These are phyloP conservation scores for Leptodactylus fallax DNA, from an alignment of 2,797 vertebrate species.

Conservation along the genomic window DNA sequence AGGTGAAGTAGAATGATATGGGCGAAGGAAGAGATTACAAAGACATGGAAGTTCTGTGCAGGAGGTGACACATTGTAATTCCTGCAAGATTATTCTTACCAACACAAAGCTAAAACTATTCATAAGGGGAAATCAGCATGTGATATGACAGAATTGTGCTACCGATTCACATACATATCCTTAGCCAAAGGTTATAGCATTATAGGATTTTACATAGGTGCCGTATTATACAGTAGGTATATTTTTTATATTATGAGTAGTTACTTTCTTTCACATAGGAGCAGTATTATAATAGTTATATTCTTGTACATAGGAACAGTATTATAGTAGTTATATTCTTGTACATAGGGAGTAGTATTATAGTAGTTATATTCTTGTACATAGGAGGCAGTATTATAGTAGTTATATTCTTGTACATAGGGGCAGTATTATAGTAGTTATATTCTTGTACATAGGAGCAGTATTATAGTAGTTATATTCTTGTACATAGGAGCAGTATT, in stretches of 20 bases:
- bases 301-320: neutral
- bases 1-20: neutral
- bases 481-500: neutral
- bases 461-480: constrained; percentile 16
- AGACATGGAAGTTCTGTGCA: neutral
- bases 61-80: neutral
- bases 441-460: neutral
- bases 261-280: neutral
- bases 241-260: too few relatives aligned
- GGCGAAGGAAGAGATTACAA: neutral
- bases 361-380: neutral
- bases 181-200: neutral
- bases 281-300: constrained; percentile 11
- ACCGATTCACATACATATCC: neutral
- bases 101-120: neutral
- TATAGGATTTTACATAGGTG: neutral
- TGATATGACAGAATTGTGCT: neutral
- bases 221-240: too few relatives aligned
- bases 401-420: constrained; percentile 17
- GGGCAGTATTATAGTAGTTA: constrained; percentile 4
- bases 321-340: constrained; percentile 23
- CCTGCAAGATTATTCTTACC: neutral
- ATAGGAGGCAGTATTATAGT: neutral
- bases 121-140: neutral
- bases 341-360: neutral